A percentile compares a stretch with the other conserved stretches of the same genome.
phyloP scores from a whole-genome alignment of 1,140 invertebrate species.

The Penaeus vannamei region DNA sequence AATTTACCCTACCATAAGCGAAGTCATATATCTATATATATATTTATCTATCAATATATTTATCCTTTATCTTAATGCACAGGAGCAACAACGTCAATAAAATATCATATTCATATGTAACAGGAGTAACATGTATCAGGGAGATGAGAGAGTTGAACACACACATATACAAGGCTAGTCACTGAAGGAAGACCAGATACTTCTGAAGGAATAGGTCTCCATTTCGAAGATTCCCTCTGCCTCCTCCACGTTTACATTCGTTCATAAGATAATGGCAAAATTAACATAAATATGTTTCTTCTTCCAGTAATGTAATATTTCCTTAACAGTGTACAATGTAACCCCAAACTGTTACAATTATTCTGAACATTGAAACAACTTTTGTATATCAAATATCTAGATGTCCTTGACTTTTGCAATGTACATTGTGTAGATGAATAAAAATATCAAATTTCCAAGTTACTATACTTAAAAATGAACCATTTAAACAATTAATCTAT shows the following conservation, averaged over 20 bases:
- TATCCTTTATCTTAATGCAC: not conserved
- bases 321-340: too few species aligned
- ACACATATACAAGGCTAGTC: not conserved
- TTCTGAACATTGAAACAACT: too few species aligned
- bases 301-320: too few species aligned
- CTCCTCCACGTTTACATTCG: not conserved
- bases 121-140: not conserved
- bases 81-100: not conserved
- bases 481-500: too few species aligned
- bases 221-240: not conserved
- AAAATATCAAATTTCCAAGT: too few species aligned
- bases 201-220: not conserved
- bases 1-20: not conserved
- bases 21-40: not conserved
- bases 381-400: too few species aligned
- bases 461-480: too few species aligned
- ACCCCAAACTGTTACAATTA: too few species aligned
- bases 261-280: not conserved
- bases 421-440: too few species aligned
- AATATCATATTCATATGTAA: constrained; percentile 2
- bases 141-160: not conserved
- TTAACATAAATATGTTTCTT: too few species aligned
- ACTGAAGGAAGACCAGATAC: not conserved
- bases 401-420: too few species aligned
- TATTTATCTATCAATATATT: not conserved